phyloP scores from a whole-genome alignment of 2,113 vertebrate genomes.

The Myotis davidii region DNA sequence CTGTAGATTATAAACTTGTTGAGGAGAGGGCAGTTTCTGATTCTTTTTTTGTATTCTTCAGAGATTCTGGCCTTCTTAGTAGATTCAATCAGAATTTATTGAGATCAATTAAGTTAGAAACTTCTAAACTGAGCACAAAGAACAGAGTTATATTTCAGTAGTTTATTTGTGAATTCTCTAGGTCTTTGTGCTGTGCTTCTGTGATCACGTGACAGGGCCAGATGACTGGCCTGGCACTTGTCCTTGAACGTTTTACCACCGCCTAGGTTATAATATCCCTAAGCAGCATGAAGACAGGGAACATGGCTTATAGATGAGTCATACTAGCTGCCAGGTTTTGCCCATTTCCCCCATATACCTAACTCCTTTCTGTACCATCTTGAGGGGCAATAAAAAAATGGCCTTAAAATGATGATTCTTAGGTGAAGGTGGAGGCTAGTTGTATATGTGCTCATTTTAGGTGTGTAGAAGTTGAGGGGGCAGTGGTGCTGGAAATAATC shows the following conservation, averaged over 20 bases:
- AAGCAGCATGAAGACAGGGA: background rate
- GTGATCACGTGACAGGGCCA: background rate
- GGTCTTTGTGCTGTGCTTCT: background rate
- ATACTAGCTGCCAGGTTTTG: background rate
- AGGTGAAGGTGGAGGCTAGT: background rate
- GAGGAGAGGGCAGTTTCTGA: background rate
- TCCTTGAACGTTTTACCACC: background rate
- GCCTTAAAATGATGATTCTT: background rate
- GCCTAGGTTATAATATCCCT: background rate
- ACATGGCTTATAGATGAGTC: background rate
- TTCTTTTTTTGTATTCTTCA: background rate
- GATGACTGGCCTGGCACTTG: background rate
- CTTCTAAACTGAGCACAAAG: constrained; percentile 33
- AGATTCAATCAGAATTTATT: constrained; percentile 32
- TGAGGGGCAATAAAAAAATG: background rate
- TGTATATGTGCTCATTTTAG: background rate
- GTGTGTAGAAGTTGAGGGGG: background rate
- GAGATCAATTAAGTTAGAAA: constrained; percentile 48
- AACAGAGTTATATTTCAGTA: background rate
- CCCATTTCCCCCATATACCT: accelerated
- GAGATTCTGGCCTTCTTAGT: constrained; percentile 20
- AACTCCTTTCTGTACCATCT: background rate
- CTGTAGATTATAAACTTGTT: background rate
- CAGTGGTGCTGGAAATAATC: background rate
- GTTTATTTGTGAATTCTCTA: constrained; percentile 21